Evolutionary conservation across 2,888 invertebrate genomes (phyloP).

Genomic region (Amblyjoppa proteus): DNA sequence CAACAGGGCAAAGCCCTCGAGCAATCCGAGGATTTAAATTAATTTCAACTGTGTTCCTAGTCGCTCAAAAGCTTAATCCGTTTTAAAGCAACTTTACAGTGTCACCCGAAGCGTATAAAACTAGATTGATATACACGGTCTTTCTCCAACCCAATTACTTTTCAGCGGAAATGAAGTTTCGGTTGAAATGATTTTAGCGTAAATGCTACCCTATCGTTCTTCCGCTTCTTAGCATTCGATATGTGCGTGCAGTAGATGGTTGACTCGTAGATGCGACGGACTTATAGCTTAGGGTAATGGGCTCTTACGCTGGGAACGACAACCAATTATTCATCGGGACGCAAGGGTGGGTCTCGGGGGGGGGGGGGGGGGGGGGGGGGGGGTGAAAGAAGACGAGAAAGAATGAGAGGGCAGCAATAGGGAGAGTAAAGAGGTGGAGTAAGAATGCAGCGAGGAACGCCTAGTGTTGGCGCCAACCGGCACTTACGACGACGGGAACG

Average conservation of each 20-base stretch:
- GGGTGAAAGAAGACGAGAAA: background rate
- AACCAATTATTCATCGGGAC: constrained; percentile 16
- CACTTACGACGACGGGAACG: constrained; percentile 4
- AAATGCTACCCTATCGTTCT: background rate
- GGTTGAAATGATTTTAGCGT: no score
- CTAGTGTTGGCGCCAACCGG: constrained; percentile 20
- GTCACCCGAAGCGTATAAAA: no score
- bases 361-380: background rate
- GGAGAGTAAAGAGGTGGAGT: constrained; percentile 7
- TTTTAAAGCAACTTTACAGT: no score
- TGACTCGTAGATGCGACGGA: background rate
- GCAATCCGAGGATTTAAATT: no score
- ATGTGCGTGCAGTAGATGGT: background rate
- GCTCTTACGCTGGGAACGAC: background rate
- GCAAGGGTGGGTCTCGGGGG: background rate
- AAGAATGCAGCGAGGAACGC: constrained; percentile 13
- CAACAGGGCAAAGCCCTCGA: no score
- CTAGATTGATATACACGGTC: no score
- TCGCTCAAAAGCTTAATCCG: no score
- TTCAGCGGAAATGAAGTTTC: no score
- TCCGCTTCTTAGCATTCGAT: background rate
- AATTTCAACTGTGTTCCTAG: no score
- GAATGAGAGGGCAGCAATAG: background rate
- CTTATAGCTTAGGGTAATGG: background rate
- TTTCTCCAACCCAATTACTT: no score